Conservation (phyloP, 2,113 vertebrate species). For the Crotalus helleri region DNA sequence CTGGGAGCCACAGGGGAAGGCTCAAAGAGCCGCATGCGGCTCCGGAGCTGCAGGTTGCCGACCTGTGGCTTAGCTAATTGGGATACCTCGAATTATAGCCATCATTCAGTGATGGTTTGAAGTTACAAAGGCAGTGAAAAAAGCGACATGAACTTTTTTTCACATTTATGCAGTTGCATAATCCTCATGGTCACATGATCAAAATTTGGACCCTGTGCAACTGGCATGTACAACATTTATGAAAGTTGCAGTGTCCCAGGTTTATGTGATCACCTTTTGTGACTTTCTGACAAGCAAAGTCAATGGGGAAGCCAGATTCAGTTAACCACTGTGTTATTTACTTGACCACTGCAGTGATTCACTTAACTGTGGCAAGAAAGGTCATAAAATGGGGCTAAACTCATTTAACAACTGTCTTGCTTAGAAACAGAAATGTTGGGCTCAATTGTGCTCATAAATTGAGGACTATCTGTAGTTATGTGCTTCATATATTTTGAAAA, state of each 20-base stretch:
- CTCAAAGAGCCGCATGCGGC: too few species aligned
- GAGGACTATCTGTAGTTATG: background rate
- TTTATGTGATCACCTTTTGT: background rate
- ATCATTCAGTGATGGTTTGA: background rate
- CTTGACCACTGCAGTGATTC: background rate
- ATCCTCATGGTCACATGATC: background rate
- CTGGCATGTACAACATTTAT: background rate
- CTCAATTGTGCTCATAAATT: background rate
- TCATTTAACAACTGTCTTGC: background rate
- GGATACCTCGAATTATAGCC: background rate
- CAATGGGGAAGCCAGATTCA: background rate
- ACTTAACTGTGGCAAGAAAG: background rate
- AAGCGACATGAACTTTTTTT: background rate
- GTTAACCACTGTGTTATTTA: background rate
- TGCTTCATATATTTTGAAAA: background rate
- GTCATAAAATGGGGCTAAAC: background rate
- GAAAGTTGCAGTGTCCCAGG: background rate
- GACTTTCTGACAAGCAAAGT: background rate
- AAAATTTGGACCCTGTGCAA: background rate
- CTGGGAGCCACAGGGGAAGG: too few species aligned
- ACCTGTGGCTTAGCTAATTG: background rate
- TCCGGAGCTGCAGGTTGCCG: too few species aligned
- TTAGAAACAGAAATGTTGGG: background rate
- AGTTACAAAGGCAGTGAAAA: background rate
- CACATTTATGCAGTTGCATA: background rate